Base-by-base conservation (phyloP, 2,797 vertebrate species). In the Catharus ustulatus region DNA sequence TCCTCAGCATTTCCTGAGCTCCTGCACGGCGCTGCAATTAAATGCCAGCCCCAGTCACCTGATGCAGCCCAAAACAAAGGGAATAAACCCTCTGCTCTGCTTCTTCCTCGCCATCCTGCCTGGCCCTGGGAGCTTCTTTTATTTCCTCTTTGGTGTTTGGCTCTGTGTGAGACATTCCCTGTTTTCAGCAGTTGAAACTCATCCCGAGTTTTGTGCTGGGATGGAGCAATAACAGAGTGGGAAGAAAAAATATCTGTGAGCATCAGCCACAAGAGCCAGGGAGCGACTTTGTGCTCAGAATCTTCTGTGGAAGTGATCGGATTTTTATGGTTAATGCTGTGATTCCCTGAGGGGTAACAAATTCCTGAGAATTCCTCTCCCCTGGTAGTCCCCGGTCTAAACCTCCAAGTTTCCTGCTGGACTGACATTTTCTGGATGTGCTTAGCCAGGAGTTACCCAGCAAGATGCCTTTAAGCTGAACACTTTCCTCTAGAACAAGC, bases 1-100 rank as follows among this genome's bases (percentile, higher is more conserved):
- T 58, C 76, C 22, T 32, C 91, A 48, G 83, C 55, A 3, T 21
- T 57, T 36, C 81, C 74, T 1, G 57, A 58, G 27, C 62, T 6
- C 15, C 1, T 4, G 15, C 62, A 6, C 27, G 13, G 58, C 0
- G 0, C 61, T 59, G 67, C 71, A 68, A 34, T 58, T 30, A n/a
- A 76, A 45, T 3, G 9, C 19, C 68, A 45, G 71, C 80, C 69
- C 66, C 57, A n/a, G 16, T 17, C 77, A 17, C 85, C 82, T 81
- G 68, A 45, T 27, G 73, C 27, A 2, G 30, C 58, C 43, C 6
- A 1, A 13, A 21, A 18, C 3, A 15, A 13, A 19, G 11, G 10
- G 21, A 4, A 15, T 11, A 6, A 63, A 46, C 21, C 1, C 55
- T 9, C 42, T 13, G 57, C 51, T 49, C 51, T 26, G 24, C 51